Conservation (phyloP, 2,888 invertebrate species). For the Tanypteryx hageni region DNA sequence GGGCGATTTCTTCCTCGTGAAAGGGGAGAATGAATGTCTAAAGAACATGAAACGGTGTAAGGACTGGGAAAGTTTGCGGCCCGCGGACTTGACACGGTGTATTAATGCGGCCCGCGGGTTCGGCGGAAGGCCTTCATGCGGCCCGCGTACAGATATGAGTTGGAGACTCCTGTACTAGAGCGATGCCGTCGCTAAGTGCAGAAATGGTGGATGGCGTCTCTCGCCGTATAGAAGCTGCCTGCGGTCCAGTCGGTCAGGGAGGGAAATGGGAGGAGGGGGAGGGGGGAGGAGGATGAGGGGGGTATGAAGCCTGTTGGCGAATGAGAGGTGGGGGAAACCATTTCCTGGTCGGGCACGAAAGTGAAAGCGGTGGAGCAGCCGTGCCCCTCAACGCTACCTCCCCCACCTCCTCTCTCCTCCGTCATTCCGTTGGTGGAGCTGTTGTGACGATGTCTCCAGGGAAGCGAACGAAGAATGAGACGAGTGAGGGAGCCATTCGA, state of each 20-base stretch:
- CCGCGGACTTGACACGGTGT: no score
- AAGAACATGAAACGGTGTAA: no score
- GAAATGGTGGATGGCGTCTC: neutral
- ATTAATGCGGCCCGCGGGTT: no score
- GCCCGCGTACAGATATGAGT: no score
- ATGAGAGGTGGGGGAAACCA: neutral
- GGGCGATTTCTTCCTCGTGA: no score
- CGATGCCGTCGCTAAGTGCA: neutral
- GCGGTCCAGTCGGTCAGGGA: neutral
- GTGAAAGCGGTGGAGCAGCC: neutral
- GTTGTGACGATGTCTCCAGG: no score
- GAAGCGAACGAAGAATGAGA: no score
- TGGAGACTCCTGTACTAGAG: no score
- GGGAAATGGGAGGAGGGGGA: neutral
- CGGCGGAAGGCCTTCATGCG: no score
- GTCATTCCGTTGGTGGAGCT: neutral
- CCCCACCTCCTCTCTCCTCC: neutral
- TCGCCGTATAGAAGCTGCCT: neutral
- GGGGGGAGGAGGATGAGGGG: neutral
- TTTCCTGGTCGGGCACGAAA: constrained; percentile 46
- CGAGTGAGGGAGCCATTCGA: no score
- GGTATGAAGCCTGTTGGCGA: neutral
- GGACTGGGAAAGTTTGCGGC: no score
- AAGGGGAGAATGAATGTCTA: no score
- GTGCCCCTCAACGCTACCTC: neutral